Evolutionary conservation across 2,888 invertebrate genomes (phyloP).

Genomic region (Meandrusa payeni): DNA sequence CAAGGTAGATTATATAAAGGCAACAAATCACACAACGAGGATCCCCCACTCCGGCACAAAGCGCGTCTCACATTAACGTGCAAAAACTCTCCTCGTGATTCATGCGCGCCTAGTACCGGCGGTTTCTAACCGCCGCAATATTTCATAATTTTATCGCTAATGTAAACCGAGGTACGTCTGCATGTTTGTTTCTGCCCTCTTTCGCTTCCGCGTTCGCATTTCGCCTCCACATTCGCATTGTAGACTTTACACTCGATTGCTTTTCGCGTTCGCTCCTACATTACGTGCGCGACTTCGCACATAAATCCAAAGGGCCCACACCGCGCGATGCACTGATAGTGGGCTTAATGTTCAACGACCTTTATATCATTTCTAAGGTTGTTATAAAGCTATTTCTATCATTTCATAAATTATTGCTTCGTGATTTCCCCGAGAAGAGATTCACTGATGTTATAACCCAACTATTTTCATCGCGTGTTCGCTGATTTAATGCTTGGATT

Average conservation of each 20-base stretch:
- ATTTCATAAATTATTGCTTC: conserved; percentile 5
- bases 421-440: conserved; percentile 1
- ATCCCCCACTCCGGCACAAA: conserved; percentile 26
- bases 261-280: conserved; percentile 29
- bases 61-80: conserved; percentile 33
- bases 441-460: conserved; percentile 1
- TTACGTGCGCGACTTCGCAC: conserved; percentile 20
- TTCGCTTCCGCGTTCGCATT: conserved; percentile 40
- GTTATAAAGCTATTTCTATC: conserved; percentile 11
- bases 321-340: conserved; percentile 16
- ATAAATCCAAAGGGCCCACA: conserved; percentile 18
- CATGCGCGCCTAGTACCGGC: conserved; percentile 31
- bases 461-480: conserved; percentile 8
- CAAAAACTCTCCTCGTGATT: conserved; percentile 37
- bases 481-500: too few relatives aligned
- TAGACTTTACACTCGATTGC: conserved; percentile 42
- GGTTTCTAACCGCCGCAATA: conserved; percentile 41
- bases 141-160: conserved; percentile 73
- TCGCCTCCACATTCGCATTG: conserved; percentile 36
- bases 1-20: conserved; percentile 9
- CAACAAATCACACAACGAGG: conserved; percentile 10
- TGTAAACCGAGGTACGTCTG: conserved; percentile 55
- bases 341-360: conserved; percentile 2
- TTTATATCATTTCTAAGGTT: conserved; percentile 13
- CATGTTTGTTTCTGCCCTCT: conserved; percentile 38